A percentile compares a stretch with the other conserved stretches of the same genome.
phyloP scores from a whole-genome alignment of 2,888 invertebrate species.

The Melieria picta region DNA sequence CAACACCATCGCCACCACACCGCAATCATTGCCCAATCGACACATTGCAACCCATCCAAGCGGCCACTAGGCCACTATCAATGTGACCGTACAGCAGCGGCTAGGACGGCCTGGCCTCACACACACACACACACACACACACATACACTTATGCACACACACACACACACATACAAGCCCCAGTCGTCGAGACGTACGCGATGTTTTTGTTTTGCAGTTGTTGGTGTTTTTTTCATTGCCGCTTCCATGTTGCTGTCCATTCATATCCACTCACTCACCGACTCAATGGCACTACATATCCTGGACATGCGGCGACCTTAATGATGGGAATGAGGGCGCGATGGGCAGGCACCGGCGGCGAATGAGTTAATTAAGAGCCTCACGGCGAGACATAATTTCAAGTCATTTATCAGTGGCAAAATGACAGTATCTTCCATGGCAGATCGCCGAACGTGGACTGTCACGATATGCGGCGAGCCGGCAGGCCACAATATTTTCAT shows the following conservation, averaged over 20 bases:
- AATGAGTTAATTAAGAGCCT: slow-evolving; percentile 63
- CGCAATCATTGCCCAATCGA: no score
- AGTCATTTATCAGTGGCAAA: slow-evolving; percentile 63
- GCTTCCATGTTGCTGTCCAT: slow-evolving; percentile 5
- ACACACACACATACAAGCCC: background rate
- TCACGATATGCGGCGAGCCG: no score
- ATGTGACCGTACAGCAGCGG: no score
- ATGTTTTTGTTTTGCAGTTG: background rate
- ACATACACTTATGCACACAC: background rate
- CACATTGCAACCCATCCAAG: no score
- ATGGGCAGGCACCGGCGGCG: slow-evolving; percentile 17
- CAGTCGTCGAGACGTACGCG: background rate
- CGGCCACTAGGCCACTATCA: no score
- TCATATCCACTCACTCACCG: slow-evolving; percentile 1
- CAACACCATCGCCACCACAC: slow-evolving; percentile 18
- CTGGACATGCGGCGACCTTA: no score
- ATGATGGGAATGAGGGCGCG: no score
- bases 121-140: background rate
- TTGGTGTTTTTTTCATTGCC: background rate
- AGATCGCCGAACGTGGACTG: no score
- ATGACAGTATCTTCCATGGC: slow-evolving; percentile 47
- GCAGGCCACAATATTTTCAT: no score
- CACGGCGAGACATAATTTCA: slow-evolving; percentile 62
- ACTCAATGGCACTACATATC: background rate
- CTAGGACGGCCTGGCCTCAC: no score